phyloP scores from a whole-genome alignment of 1,140 invertebrate genomes.

The Popillia japonica region DNA sequence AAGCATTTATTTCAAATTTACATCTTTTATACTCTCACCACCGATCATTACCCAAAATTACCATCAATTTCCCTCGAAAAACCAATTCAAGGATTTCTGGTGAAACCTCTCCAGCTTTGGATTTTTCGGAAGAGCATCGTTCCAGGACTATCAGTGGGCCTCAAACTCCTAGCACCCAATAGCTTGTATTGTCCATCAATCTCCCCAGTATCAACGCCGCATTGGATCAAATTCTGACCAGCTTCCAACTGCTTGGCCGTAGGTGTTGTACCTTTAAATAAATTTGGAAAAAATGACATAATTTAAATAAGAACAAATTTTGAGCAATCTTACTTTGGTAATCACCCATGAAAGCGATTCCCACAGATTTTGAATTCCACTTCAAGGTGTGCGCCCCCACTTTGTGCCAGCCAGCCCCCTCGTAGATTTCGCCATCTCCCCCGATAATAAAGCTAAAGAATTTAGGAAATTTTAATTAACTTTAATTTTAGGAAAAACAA shows the following conservation, averaged over 20 bases:
- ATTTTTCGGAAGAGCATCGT: constrained; percentile 65
- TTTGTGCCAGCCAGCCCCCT: constrained; percentile 78
- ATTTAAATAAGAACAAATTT: neutral
- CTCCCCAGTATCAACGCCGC: constrained; percentile 68
- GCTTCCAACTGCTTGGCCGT: constrained; percentile 64
- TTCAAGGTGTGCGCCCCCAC: constrained; percentile 74
- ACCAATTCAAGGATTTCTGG: neutral
- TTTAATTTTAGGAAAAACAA: neutral
- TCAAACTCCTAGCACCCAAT: constrained; percentile 70
- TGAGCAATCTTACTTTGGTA: constrained; percentile 53
- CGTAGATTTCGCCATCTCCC: constrained; percentile 79
- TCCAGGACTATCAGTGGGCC: constrained; percentile 70
- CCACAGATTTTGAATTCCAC: constrained; percentile 68
- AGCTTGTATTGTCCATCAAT: constrained; percentile 67
- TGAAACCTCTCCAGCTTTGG: constrained; percentile 55
- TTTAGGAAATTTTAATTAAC: neutral
- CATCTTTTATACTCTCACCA: too few species aligned
- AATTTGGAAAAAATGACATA: neutral
- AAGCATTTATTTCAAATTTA: too few species aligned
- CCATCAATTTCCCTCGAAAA: neutral
- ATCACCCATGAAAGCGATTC: constrained; percentile 67
- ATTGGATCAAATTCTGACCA: constrained; percentile 67
- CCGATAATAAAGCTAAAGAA: constrained; percentile 75
- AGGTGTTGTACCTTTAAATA: constrained; percentile 67
- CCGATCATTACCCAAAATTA: too few species aligned